Evolutionary conservation across 2,113 vertebrate genomes (phyloP).

Genomic region (Rhodinocichla rosea): DNA sequence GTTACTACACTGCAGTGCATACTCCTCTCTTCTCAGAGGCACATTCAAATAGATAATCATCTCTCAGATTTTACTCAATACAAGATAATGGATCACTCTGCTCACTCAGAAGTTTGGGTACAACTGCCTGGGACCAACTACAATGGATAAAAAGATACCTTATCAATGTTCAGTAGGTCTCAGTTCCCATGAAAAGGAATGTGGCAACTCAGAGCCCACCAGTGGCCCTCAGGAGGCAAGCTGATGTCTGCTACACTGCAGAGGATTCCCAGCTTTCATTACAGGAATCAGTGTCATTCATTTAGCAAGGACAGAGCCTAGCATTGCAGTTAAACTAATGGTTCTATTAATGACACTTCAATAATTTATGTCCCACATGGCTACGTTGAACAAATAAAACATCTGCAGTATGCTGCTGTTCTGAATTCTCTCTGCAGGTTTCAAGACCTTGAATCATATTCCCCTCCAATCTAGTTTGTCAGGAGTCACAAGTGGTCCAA

Average conservation of each 20-base stretch:
- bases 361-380: background rate
- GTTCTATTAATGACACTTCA: background rate
- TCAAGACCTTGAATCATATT: background rate
- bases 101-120: background rate
- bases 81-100: background rate
- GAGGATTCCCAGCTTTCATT: background rate
- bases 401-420: background rate
- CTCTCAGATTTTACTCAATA: background rate
- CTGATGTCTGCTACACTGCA: background rate
- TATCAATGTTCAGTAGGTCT: background rate
- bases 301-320: background rate
- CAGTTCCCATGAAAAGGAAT: background rate
- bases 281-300: background rate
- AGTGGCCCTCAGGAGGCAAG: background rate
- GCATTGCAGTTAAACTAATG: background rate
- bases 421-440: background rate
- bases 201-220: background rate
- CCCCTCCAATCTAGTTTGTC: background rate
- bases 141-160: background rate
- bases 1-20: background rate
- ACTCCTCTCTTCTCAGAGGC: background rate
- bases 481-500: background rate
- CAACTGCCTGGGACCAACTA: background rate
- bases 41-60: background rate
- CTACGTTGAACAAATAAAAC: rapidly evolving